phyloP scores from a whole-genome alignment of 2,888 invertebrate species.

The Protula sp. region DNA sequence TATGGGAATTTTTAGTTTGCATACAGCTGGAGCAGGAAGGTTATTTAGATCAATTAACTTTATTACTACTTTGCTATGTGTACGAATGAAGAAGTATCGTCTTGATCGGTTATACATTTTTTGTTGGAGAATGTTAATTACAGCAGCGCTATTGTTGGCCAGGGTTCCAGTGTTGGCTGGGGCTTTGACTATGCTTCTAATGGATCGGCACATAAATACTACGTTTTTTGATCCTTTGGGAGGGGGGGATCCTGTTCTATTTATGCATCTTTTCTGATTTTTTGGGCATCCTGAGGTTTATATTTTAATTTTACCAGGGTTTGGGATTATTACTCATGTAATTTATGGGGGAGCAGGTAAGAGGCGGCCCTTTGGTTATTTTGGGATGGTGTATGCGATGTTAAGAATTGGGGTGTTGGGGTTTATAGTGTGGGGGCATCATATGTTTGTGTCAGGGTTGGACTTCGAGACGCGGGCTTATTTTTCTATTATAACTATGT shows the following conservation, averaged over 20 bases:
- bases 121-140: slow-evolving; percentile 68
- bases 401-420: slow-evolving; percentile 74
- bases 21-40: slow-evolving; percentile 66
- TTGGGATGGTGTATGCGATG: slow-evolving; percentile 77
- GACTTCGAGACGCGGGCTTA: slow-evolving; percentile 79
- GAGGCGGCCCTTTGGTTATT: slow-evolving; percentile 67
- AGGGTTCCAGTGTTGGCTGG: slow-evolving; percentile 73
- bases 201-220: slow-evolving; percentile 75
- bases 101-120: slow-evolving; percentile 68
- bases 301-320: slow-evolving; percentile 77
- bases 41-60: slow-evolving; percentile 75
- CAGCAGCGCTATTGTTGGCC: slow-evolving; percentile 63
- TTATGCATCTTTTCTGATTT: slow-evolving; percentile 81
- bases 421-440: slow-evolving; percentile 79
- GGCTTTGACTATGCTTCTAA: slow-evolving; percentile 73
- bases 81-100: slow-evolving; percentile 61
- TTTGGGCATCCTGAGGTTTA: slow-evolving; percentile 84
- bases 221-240: slow-evolving; percentile 75
- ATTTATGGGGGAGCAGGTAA: slow-evolving; percentile 62
- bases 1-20: slow-evolving; percentile 71
- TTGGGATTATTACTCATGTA: slow-evolving; percentile 76
- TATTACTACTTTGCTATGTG: slow-evolving; percentile 71
- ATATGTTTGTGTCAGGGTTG: slow-evolving; percentile 80
- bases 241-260: slow-evolving; percentile 75
- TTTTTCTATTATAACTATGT: slow-evolving; percentile 78